Conservation (phyloP, 2,888 invertebrate genomes). For the Morpho helenor region DNA sequence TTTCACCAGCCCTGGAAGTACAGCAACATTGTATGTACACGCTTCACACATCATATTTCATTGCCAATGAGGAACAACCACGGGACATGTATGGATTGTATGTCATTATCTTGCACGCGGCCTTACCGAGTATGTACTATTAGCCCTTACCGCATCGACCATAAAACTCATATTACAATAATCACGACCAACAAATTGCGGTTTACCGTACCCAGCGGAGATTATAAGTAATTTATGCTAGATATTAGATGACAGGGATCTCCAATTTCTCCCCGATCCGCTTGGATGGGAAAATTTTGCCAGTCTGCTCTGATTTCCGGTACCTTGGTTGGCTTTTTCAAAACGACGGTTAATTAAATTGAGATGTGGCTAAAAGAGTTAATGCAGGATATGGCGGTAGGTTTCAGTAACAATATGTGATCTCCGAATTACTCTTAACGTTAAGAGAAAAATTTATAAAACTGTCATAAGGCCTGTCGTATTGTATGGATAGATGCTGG, state of each 20-base stretch:
- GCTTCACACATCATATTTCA: conserved; percentile 52
- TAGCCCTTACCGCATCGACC: not conserved
- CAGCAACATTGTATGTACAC: conserved; percentile 32
- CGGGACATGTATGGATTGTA: conserved; percentile 38
- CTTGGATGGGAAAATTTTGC: no score
- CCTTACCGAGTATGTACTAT: conserved; percentile 2
- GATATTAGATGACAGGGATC: conserved; percentile 30
- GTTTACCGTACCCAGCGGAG: conserved; percentile 18
- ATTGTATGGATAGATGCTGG: no score
- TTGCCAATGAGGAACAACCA: conserved; percentile 35
- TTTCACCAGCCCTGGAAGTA: not conserved
- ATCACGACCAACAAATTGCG: not conserved
- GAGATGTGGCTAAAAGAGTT: no score
- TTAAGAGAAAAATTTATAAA: no score
- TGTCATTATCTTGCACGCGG: conserved; percentile 41
- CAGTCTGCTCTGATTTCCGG: no score
- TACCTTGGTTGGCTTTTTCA: no score
- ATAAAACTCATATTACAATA: conserved; percentile 7
- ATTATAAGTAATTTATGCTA: conserved; percentile 31
- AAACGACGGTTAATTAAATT: no score
- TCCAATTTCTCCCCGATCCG: not conserved
- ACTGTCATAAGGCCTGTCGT: no score
- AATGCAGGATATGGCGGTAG: no score
- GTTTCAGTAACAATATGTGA: no score
- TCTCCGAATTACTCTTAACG: no score